Base-by-base conservation (phyloP, 2,113 vertebrate species). In the Cyrtonyx montezumae region DNA sequence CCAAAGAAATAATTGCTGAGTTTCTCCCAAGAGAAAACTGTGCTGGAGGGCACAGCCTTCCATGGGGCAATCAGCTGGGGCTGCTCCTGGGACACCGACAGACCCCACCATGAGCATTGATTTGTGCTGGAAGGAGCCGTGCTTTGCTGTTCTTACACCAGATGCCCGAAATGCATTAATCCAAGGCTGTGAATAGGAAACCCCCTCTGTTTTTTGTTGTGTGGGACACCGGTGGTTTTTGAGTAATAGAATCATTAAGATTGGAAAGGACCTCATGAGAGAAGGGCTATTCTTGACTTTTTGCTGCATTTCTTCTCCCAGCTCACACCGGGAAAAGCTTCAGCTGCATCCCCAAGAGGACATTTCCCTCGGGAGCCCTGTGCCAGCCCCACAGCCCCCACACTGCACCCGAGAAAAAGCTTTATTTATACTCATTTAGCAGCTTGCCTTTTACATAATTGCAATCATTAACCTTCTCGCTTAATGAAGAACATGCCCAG, bases 401-500 rank as follows among this genome's bases (percentile, higher is more conserved):
- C 43, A 45, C 69, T 11, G 2, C 2, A 2, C 51, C 84, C 71
- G 73, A 79, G 94, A 34, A 88, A 96, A 62, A 78, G 90, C 86
- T 90, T 87, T 96, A 94, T 95, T 96, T 96, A 90, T 95, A 96
- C 94, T 90, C 93, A 89, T 92, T 97, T 96, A 96, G 87, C 79
- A 49, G 77, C 58, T 82, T 86, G 87, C 76, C 91, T 94, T 97
- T 95, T 91, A 91, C 79, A 67, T 96, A 97, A 96, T 93, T 96
- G 92, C 95, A 97, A 96, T 91, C 86, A 86, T 96, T 96, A 97
- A 96, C 94, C 94, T 97, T 98, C 95, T 96, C 36, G 32, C 92
- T 96, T 96, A 95, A 94, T 95, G 97, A 97, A 97, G 96, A 96
- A 66, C 87, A 90, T 58, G 53, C 61, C 90, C 7, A 0, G 42